Conservation (phyloP, 2,113 vertebrate genomes). For the Atractosteus spatula region DNA sequence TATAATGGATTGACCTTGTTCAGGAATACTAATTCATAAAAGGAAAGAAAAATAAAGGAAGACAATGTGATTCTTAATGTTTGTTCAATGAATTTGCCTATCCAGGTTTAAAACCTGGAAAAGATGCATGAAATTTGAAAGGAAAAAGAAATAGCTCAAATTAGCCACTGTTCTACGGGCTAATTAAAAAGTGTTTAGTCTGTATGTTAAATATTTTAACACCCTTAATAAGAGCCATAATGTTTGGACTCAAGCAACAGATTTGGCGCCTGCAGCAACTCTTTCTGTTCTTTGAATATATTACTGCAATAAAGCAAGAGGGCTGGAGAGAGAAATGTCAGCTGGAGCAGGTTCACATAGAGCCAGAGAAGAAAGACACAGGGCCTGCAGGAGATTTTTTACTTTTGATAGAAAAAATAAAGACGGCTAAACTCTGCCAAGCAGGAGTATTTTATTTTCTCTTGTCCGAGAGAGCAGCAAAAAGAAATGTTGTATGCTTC, state of each 20-base stretch:
- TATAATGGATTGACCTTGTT: too few relatives aligned
- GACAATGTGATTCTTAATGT: too few relatives aligned
- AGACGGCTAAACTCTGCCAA: constrained; percentile 7
- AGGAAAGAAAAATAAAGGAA: too few relatives aligned
- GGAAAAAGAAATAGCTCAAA: too few relatives aligned
- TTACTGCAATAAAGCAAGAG: constrained; percentile 27
- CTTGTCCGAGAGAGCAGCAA: too few relatives aligned
- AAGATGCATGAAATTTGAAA: too few relatives aligned
- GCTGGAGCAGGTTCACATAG: too few relatives aligned
- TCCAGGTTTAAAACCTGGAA: too few relatives aligned
- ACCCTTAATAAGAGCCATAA: constrained; percentile 17
- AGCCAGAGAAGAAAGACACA: constrained; percentile 3
- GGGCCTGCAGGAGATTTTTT: neutral
- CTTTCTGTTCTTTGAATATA: neutral
- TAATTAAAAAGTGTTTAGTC: constrained; percentile 16
- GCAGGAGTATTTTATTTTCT: too few relatives aligned
- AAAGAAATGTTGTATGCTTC: too few relatives aligned
- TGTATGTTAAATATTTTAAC: constrained; percentile 18
- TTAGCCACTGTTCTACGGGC: neutral
- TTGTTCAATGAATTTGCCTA: too few relatives aligned
- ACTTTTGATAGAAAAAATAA: constrained; percentile 9
- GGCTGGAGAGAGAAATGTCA: constrained; percentile 17
- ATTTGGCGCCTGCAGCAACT: constrained; percentile 18
- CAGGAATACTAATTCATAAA: too few relatives aligned
- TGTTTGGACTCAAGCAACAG: constrained; percentile 15